Evolutionary conservation across 2,888 invertebrate species (phyloP).

Genomic region (Anaspis maculata): DNA sequence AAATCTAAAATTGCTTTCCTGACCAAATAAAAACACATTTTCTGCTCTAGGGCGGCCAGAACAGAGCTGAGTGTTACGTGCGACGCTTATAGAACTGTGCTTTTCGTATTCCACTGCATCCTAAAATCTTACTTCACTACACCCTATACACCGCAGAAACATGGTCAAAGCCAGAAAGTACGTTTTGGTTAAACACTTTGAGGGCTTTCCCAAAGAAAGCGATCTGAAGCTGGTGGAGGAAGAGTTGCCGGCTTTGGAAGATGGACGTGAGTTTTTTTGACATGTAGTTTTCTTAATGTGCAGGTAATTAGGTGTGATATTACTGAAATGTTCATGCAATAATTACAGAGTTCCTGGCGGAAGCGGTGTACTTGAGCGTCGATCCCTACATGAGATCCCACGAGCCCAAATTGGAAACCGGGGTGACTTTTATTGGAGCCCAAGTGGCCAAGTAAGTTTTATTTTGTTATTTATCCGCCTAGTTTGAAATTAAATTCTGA

Average conservation of each 20-base stretch:
- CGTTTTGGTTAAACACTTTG: conserved; percentile 56
- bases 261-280: conserved; percentile 50
- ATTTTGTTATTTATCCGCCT: too few species aligned
- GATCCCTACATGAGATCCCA: conserved; percentile 66
- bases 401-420: conserved; percentile 45
- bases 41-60: too few species aligned
- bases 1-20: too few species aligned
- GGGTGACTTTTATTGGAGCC: conserved; percentile 60
- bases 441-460: conserved; percentile 58
- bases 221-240: conserved; percentile 62
- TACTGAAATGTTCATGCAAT: neutral
- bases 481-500: too few species aligned
- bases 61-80: too few species aligned
- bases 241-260: conserved; percentile 52
- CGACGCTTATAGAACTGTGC: too few species aligned
- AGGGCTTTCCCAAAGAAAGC: conserved; percentile 54
- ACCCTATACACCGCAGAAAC: too few species aligned
- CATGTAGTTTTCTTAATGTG: too few species aligned
- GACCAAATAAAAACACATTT: too few species aligned
- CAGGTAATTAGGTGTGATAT: too few species aligned
- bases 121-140: too few species aligned
- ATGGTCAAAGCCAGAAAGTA: conserved; percentile 50
- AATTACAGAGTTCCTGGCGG: conserved; percentile 53
- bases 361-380: conserved; percentile 62
- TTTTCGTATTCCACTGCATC: too few species aligned